Percentiles rank a stretch among this genome's conserved stretches.
These are phyloP conservation scores for Hafferia zeledoni DNA, from an alignment of 2,797 vertebrate genomes.

Conservation along the genomic window DNA sequence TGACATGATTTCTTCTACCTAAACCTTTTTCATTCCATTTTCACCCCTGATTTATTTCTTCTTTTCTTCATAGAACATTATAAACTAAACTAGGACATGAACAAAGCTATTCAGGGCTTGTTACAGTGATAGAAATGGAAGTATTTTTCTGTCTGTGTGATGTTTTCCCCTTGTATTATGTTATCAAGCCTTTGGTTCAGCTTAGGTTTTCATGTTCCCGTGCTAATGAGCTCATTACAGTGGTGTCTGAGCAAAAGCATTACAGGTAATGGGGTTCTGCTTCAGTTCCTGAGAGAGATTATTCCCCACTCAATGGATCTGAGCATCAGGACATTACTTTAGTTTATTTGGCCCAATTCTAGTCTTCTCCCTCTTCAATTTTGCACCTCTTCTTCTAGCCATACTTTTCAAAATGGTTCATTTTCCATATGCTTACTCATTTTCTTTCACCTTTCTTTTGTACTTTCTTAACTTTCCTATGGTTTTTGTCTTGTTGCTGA, in stretches of 20 bases:
- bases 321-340: neutral
- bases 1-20: neutral
- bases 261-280: slow-evolving; percentile 15
- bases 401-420: neutral
- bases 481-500: neutral
- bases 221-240: slow-evolving; percentile 9
- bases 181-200: neutral
- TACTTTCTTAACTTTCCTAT: neutral
- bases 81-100: neutral
- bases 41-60: neutral
- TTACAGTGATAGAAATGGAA: neutral
- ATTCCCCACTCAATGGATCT: neutral
- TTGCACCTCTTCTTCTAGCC: neutral
- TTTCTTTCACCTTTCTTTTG: neutral
- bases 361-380: neutral
- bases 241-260: neutral
- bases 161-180: neutral
- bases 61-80: neutral
- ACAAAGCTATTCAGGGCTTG: neutral
- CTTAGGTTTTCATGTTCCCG: neutral
- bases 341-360: neutral
- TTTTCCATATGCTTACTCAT: neutral
- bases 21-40: neutral
- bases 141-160: neutral
- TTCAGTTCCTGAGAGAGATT: neutral